Base-by-base conservation (phyloP, 2,797 vertebrate species). In the Rhinophrynus dorsalis region DNA sequence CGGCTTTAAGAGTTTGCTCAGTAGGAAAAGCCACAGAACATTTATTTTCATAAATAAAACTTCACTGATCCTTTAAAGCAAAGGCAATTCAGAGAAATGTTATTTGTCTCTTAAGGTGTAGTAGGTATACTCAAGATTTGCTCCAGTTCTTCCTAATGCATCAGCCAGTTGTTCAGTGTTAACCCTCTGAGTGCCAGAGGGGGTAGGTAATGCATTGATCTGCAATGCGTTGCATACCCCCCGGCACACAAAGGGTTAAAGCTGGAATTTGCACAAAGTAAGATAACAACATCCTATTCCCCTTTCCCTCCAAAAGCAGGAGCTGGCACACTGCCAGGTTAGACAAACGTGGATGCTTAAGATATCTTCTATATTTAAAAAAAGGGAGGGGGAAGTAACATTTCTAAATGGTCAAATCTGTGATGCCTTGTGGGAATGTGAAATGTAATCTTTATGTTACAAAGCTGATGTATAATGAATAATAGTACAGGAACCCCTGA, bases 371-470 rank as follows among this genome's bases (percentile, higher is more conserved):
- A 72, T 64, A 29, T 70, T 62, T 9, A n/a, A n/a, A 62, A 37
- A 52, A 67, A 48, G 23, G 26, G 26, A 23, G 32, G 32, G 32
- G 32, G 13, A 30, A 38, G 13, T 38, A 5, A 37, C 21, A 21
- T 37, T 38, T 59, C 60, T 45, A 54, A 73, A 66, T 67, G 62
- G 62, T 66, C 70, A 66, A 59, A 59, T 66, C 45, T 45, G 8
- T 29, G 23, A 33, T 60, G 70, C 37, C 70, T 66, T 59, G 48
- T 38, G 62, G 55, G 70, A 73, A 60, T 45, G 37, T 45, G 27
- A 59, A 73, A 60, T 59, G 45, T 54, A 73, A 73, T 66, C 61
- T 73, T 66, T 66, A 66, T 66, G 70, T 66, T 66, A 59, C 51
- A 59, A 52, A 51, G 62, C 70, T 73, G 37, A 66, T 66, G 60